Evolutionary conservation across 2,113 vertebrate species (phyloP), one percentile per base, ranked within the genome.

Genomic region (Vulpes vulpes): DNA sequence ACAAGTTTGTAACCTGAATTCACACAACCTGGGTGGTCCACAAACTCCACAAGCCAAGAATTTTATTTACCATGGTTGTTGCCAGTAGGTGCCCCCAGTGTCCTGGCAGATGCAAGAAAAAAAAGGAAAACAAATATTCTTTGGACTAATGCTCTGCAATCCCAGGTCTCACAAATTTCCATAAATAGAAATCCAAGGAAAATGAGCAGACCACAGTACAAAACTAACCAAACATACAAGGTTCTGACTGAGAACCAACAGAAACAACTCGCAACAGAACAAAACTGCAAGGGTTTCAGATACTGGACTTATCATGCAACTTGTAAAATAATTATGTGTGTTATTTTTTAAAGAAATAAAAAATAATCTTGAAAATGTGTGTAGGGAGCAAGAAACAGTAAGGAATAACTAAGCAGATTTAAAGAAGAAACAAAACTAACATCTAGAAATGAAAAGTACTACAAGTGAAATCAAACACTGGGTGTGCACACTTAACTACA

Each of bases 41-140:
- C 62, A 79, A 79, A 27, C 32, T 78, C 91, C 43, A 69, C 30
- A 91, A 78, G 35, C 30, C 71, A 71, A 69, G 10, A 85, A 76
- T 81, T 89, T 82, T 87, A 87, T 65, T 81, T 94, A 65, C 20
- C 86, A 27, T 5, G 15, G 15, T 79, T 79, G 65, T 30, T 86
- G 85, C 35, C 84, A 93, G 30, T 6, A 81, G 89, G 69, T 69
- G 79, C 53, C 57, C 74, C n/a, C 69, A 76, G n/a, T 20, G 59
- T 8, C 53, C 65, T 89, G n/a, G 51, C 38, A 89, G n/a, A 94
- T 62, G 57, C 60, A 80, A 91, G 90, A 82, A 91, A 93, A 82
- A 84, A 84, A 59, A 53, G 16, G 74, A 83, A 90, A 80, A 27
- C 35, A 96, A 95, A 94, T 43, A 91, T 53, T 93, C n/a, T 82